Conservation (phyloP, 2,888 invertebrate species). For the Caenorhabditis sp. region DNA sequence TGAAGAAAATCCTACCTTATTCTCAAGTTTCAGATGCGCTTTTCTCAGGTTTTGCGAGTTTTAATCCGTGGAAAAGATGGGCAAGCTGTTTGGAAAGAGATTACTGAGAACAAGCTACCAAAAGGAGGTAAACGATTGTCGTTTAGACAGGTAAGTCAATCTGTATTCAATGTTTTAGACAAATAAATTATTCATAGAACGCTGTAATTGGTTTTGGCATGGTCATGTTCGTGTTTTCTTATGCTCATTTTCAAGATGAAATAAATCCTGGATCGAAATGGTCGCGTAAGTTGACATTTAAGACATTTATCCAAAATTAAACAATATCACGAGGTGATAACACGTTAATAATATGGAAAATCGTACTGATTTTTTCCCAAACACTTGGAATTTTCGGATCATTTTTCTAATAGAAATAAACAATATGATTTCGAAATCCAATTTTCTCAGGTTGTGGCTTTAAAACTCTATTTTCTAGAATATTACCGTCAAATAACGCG, state of each 20-base stretch:
- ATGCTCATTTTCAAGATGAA: slow-evolving; percentile 55
- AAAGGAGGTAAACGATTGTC: slow-evolving; percentile 56
- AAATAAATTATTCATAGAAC: slow-evolving; percentile 22
- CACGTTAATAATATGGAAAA: too few species aligned
- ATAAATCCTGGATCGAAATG: slow-evolving; percentile 64
- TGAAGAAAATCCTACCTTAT: too few species aligned
- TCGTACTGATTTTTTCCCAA: too few species aligned
- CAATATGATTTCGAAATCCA: too few species aligned
- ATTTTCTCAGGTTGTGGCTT: too few species aligned
- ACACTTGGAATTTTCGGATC: too few species aligned
- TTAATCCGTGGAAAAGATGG: slow-evolving; percentile 44
- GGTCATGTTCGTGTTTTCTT: slow-evolving; percentile 35
- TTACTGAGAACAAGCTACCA: slow-evolving; percentile 51
- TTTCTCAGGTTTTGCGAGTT: slow-evolving; percentile 27
- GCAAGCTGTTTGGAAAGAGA: slow-evolving; percentile 44
- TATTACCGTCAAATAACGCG: slow-evolving; percentile 25
- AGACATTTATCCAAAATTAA: too few species aligned
- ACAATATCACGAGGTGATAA: too few species aligned
- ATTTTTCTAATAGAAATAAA: too few species aligned
- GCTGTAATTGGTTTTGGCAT: slow-evolving; percentile 37
- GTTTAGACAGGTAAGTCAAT: slow-evolving; percentile 43
- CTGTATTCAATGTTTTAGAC: slow-evolving; percentile 2
- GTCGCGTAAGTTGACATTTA: slow-evolving; percentile 56
- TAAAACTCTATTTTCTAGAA: too few species aligned
- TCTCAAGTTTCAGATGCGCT: slow-evolving; percentile 14